Base-by-base conservation (phyloP, 2,113 vertebrate genomes). In the Monopterus albus region DNA sequence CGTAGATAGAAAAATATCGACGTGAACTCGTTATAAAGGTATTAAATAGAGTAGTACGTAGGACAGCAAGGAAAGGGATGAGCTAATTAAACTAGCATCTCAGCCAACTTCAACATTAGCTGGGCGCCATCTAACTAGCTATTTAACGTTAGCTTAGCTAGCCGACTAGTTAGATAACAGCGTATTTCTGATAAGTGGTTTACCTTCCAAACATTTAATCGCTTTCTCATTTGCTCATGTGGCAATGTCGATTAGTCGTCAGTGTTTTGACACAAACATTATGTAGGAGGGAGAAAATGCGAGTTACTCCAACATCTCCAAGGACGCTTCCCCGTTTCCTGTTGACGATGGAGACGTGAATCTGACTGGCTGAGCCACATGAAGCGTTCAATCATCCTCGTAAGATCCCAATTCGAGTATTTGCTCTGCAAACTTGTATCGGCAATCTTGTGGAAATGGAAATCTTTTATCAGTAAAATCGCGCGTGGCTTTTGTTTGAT, bases 281-380 rank as follows among this genome's bases (percentile, higher is more conserved):
- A 11, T 45, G 14, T 8, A 20, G 28, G 6, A 13, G 7, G 52
- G 68, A 40, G 28, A n/a, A n/a, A n/a, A 63, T 17, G 25, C 0
- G 49, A 15, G 20, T 64, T 77, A 40, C 13, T 26, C 1, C 72
- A 62, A 59, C 47, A 84, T 88, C 80, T 70, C 87, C 62, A 91
- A 76, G 87, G 89, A 89, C 84, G 86, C 89, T 88, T 66, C 4
- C 0, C 15, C 6, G 46, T 26, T 91, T 88, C 81, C 87, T 77
- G 73, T 86, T 87, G 83, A 86, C 75, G 69, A 64, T 62, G 21
- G 50, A 49, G 20, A 26, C 38, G 25, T 1, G 25, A 15, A 56
- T 72, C 25, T 75, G 39, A 87, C 5, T 87, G 85, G 83, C 76
- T 70, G 47, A 66, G 26, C 10, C 6, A 0, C 15, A 1, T 45